Base-by-base conservation (phyloP, 30 jellyfish, hydroid and myxozoan species). In the Nemopilema nomurai region DNA sequence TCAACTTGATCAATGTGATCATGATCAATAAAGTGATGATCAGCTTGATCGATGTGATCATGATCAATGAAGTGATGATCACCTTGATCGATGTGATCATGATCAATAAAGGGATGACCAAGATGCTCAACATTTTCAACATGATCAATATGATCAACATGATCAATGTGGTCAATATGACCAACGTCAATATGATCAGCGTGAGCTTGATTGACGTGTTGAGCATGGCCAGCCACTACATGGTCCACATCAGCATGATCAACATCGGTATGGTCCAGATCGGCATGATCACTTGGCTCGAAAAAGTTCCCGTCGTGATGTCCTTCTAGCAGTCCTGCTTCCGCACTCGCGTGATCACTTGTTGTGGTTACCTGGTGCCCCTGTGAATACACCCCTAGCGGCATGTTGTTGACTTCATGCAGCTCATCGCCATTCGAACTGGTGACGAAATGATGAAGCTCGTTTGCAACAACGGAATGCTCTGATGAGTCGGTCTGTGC, bases 291-390 rank as follows among this genome's bases (percentile, higher is more conserved):
- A 41, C 57, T 13, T 3, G 57, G 57, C 13, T 41, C 57, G 13
- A 41, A 41, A 41, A 41, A 6, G 13, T 41, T 41, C 13, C 57
- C 57, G 57, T 41, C 57, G 13, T 41, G 6, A 41, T 41, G 57
- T 41, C 57, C 57, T 41, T 41, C 50, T 18, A 71, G 50, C 13
- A 71, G 63, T 9, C 49, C 49, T 20, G 89, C 75, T 26, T 79
- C 89, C 8, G 74, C 71, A 9, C 72, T n/a, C 20, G 81, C 89
- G 65, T 79, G 89, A 41, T 79, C 89, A 17, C 75, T 70, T 22
- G 41, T 67, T 6, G 72, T 21, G 0, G 89, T 66, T 69, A 79
- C 79, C 20, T 79, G 81, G 65, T 79, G 80, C 16, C 71, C 81
- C 57, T 73, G 83, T n/a, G 83, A 73, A 69, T 13, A 73, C 8